Percentiles rank a stretch among this genome's conserved stretches.
Conservation (phyloP, 23 tunicate genomes). For the Ciona savignyi region DNA sequence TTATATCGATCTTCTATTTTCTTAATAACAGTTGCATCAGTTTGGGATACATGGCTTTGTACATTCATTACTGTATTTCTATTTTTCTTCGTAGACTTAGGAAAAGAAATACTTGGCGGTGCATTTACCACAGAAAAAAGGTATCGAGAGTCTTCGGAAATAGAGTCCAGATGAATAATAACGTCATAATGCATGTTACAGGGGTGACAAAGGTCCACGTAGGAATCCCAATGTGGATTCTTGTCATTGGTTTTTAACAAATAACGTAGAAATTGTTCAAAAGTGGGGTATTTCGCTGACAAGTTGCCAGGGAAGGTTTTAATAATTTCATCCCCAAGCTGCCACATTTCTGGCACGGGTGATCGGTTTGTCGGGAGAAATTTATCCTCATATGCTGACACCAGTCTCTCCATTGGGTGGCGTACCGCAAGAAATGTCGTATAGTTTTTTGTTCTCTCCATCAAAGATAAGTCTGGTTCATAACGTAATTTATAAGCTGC, state of each 20-base stretch:
- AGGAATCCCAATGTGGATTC: neutral
- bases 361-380: neutral
- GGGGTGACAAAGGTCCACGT: slow-evolving; percentile 4
- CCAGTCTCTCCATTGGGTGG: neutral
- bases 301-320: neutral
- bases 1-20: neutral
- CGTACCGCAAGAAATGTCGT: neutral
- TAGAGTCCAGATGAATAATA: slow-evolving; percentile 1
- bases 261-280: slow-evolving; percentile 3
- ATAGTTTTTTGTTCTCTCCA: neutral
- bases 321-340: neutral
- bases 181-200: slow-evolving; percentile 25
- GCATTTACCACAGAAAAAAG: neutral
- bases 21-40: neutral
- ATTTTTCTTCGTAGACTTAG: neutral
- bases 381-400: neutral
- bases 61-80: neutral
- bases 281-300: slow-evolving; percentile 9
- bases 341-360: neutral
- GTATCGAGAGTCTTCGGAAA: neutral
- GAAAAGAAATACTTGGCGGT: neutral
- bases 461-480: neutral
- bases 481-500: neutral
- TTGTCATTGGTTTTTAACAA: neutral
- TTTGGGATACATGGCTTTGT: neutral